Conservation (phyloP, 1,140 invertebrate species). For the Drosophila subobscura region DNA sequence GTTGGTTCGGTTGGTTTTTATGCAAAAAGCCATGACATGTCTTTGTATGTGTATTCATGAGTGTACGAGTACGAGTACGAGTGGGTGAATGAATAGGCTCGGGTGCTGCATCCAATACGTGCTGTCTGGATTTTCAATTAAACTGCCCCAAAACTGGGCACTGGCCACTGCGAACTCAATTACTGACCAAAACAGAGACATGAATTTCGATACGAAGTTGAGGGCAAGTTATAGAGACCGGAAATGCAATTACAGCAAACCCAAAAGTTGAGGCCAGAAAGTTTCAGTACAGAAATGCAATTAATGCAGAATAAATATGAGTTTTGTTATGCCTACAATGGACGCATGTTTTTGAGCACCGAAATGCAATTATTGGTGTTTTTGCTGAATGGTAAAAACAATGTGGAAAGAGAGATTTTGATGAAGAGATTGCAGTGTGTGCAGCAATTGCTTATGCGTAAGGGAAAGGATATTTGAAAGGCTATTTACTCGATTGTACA, state of each 20-base stretch:
- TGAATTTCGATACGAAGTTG: background rate
- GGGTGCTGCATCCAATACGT: conserved; percentile 57
- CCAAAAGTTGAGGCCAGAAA: too few species aligned
- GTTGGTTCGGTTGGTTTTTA: background rate
- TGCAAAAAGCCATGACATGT: conserved; percentile 52
- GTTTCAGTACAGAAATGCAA: too few species aligned
- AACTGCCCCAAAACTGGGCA: conserved; percentile 2
- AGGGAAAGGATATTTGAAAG: too few species aligned
- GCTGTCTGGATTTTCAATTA: conserved; percentile 43
- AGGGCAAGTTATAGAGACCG: background rate
- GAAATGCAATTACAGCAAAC: background rate
- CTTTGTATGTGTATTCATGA: conserved; percentile 25
- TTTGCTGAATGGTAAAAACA: too few species aligned
- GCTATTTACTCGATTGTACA: too few species aligned
- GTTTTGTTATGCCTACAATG: too few species aligned
- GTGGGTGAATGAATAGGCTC: conserved; percentile 14
- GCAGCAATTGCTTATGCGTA: too few species aligned
- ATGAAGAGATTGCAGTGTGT: too few species aligned
- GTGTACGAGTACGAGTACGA: conserved; percentile 4
- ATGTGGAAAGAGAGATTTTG: too few species aligned
- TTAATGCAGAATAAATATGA: too few species aligned
- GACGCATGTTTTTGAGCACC: too few species aligned
- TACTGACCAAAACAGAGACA: conserved; percentile 8
- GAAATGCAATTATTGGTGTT: too few species aligned
- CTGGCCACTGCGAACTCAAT: conserved; percentile 24